Evolutionary conservation across 2,888 invertebrate genomes (phyloP).

Genomic region (Criorhina ranunculi): DNA sequence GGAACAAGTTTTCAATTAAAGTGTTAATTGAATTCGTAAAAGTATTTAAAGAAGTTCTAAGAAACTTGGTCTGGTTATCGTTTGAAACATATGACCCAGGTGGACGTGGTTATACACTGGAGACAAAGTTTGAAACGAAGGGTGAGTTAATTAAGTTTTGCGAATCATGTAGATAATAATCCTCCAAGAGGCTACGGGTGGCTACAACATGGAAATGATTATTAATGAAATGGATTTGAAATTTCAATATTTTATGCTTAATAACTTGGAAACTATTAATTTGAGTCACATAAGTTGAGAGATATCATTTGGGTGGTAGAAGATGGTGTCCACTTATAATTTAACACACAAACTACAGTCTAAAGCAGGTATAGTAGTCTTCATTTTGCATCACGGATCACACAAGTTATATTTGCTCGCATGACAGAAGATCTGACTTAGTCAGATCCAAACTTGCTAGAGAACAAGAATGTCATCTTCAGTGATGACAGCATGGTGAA

Average conservation of each 20-base stretch:
- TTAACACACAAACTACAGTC: no score
- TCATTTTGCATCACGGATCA: no score
- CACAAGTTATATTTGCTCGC: no score
- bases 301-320: no score
- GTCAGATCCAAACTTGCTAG: no score
- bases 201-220: background rate
- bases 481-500: no score
- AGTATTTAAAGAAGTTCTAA: constrained; percentile 2
- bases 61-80: constrained; percentile 1
- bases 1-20: constrained; percentile 60
- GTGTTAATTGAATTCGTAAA: constrained; percentile 53
- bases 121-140: background rate
- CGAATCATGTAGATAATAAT: background rate
- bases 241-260: background rate
- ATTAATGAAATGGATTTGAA: background rate
- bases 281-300: background rate
- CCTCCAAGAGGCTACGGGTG: background rate
- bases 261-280: background rate
- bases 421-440: no score
- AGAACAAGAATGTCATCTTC: no score
- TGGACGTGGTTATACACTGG: constrained; percentile 5
- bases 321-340: no score
- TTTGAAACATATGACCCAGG: constrained; percentile 30
- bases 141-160: constrained; percentile 21
- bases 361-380: no score